Evolutionary conservation across 2,797 vertebrate species (phyloP).

Genomic region (Cephalopachus bancanus): DNA sequence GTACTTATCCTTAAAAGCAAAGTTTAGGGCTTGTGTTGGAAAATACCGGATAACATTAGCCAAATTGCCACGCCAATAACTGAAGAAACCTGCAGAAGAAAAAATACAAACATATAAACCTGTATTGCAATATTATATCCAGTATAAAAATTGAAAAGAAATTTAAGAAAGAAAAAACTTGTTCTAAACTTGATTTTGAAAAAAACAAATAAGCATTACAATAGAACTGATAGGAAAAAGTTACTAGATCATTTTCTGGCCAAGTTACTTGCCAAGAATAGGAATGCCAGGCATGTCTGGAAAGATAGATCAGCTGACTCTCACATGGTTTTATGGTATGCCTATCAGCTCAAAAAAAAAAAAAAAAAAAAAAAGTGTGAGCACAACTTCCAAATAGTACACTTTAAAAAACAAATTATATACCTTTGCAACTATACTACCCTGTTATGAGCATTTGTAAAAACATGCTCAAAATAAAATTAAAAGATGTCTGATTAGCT

Average conservation of each 20-base stretch:
- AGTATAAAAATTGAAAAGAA: background rate
- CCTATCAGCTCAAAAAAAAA: background rate
- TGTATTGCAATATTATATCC: background rate
- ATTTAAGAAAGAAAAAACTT: constrained; percentile 7
- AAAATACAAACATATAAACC: constrained; percentile 56
- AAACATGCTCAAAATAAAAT: constrained; percentile 40
- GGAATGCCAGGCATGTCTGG: background rate
- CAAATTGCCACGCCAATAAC: constrained; percentile 84
- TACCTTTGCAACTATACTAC: background rate
- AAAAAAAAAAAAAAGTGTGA: constrained; percentile 10
- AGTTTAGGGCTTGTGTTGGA: constrained; percentile 86
- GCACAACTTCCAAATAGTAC: background rate
- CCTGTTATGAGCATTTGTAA: background rate
- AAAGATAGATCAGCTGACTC: background rate
- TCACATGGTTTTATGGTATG: background rate
- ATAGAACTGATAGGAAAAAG: background rate
- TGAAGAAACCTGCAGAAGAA: constrained; percentile 80
- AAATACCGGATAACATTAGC: constrained; percentile 83
- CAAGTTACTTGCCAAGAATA: background rate
- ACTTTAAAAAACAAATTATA: background rate
- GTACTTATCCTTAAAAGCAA: constrained; percentile 87
- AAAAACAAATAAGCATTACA: constrained; percentile 16
- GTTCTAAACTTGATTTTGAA: background rate
- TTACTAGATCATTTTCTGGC: background rate
- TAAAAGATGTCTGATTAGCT: background rate